Base-by-base conservation (phyloP, 2,888 invertebrate species). In the Lepetodrilus schrolli region DNA sequence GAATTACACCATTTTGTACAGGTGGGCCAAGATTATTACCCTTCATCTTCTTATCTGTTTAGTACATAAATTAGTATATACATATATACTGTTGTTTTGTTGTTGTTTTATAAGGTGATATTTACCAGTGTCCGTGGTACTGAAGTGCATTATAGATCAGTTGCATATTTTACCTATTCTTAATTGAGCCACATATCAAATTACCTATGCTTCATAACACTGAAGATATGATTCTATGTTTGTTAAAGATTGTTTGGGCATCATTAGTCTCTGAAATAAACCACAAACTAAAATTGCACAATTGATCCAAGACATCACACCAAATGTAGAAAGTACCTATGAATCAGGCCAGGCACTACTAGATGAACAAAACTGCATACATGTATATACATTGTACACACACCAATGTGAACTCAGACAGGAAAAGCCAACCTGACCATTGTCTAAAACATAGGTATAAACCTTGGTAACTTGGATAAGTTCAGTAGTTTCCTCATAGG, bases 391-490 rank as follows among this genome's bases (percentile, higher is more conserved):
- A 26, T 17, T 58, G 30, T n/a, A 30, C 58, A 58, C 58, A 58
- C 58, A n/a, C 30, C 30, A 58, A 58, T 30, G 26, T 58, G 58
- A 34, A 34, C 58, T 58, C 26, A 58, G 34, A 58, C 58, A 58
- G 26, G 58, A 58, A 58, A 58, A 58, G 58, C 58, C 58, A 58
- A 58, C 58, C n/a, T n/a, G n/a, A n/a, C n/a, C n/a, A 34, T 58
- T 58, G 26, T 34, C 34, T 30, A 13, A 13, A 26, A 30, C 43
- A 13, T 43, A 43, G 2, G 43, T 43, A 43, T 58, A n/a, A 58
- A 58, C 58, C 58, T 58, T 23, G 34, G 10, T 26, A 7, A 58
- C 30, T 1, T 23, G 17, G 17, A 34, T 17, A 30, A 13, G 17
- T 58, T 58, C 58, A 30, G 26, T 30, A n/a, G 58, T 26, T 2